phyloP scores from a whole-genome alignment of 1,140 invertebrate genomes.

The Lucilia cuprina region DNA sequence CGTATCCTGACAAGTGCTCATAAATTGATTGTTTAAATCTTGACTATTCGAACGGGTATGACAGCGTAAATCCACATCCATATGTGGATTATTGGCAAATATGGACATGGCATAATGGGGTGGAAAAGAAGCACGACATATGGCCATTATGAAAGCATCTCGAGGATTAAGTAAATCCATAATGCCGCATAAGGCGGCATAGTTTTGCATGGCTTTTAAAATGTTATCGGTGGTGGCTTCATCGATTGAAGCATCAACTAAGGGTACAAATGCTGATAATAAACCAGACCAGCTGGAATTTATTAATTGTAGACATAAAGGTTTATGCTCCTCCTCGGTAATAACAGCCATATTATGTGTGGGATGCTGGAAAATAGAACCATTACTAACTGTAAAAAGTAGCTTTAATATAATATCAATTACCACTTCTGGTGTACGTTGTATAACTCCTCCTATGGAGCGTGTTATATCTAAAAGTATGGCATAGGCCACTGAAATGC shows the following conservation, averaged over 20 bases:
- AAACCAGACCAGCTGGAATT: constrained; percentile 96
- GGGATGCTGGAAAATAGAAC: constrained; percentile 44
- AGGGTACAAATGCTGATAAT: constrained; percentile 85
- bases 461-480: constrained; percentile 88
- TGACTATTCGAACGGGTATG: constrained; percentile 62
- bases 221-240: constrained; percentile 89
- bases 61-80: constrained; percentile 58
- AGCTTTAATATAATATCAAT: background rate
- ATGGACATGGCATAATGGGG: constrained; percentile 93
- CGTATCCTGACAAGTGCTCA: constrained; percentile 65
- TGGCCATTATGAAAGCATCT: constrained; percentile 91
- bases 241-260: constrained; percentile 95
- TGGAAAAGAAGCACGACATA: constrained; percentile 94
- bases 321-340: constrained; percentile 65
- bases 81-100: constrained; percentile 63
- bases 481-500: constrained; percentile 92
- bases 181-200: constrained; percentile 80
- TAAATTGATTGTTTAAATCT: constrained; percentile 65
- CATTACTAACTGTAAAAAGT: too few species aligned
- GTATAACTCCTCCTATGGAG: constrained; percentile 68
- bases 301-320: constrained; percentile 79
- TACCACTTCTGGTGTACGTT: constrained; percentile 51
- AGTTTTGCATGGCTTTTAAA: constrained; percentile 88
- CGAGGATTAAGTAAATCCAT: constrained; percentile 76
- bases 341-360: constrained; percentile 63